These are phyloP conservation scores for Ypsolopha scabrella DNA, from an alignment of 2,888 invertebrate genomes.

Conservation along the genomic window DNA sequence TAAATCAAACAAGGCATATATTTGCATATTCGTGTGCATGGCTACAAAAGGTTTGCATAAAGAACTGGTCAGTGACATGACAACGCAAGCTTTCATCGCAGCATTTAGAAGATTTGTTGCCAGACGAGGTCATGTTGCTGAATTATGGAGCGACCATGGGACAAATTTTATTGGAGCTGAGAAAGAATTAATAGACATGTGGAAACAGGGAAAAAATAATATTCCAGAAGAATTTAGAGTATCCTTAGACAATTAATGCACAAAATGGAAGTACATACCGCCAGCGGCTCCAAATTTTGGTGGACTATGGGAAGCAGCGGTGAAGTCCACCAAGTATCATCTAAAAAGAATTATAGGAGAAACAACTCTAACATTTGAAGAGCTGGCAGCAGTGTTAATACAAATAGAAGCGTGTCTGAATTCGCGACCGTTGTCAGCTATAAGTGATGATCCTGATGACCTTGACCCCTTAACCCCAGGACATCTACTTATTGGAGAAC, in stretches of 20 bases:
- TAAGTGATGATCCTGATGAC: conserved; percentile 14
- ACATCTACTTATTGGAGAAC: conserved; percentile 14
- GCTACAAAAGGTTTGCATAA: conserved; percentile 3
- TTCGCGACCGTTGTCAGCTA: conserved; percentile 12
- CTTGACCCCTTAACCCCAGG: conserved; percentile 14
- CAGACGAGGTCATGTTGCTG: neutral
- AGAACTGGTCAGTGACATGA: conserved; percentile 3
- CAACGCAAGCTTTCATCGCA: conserved; percentile 1
- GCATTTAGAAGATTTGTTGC: conserved; percentile 2
- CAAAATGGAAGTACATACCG: no score
- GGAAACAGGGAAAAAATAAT: no score
- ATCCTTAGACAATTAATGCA: no score
- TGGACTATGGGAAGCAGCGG: no score
- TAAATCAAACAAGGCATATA: no score
- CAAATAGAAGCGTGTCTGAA: conserved; percentile 14
- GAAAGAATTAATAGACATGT: conserved; percentile 3
- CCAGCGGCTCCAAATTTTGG: no score
- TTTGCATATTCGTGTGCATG: no score
- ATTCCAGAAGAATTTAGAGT: no score
- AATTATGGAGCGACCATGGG: conserved; percentile 7
- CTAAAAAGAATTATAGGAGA: no score
- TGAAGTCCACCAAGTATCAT: no score
- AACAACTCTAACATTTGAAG: no score
- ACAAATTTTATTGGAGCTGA: conserved; percentile 16
- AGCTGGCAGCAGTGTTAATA: neutral